These are phyloP conservation scores for Idaea aversata DNA, from an alignment of 2,888 invertebrate genomes.

Conservation along the genomic window DNA sequence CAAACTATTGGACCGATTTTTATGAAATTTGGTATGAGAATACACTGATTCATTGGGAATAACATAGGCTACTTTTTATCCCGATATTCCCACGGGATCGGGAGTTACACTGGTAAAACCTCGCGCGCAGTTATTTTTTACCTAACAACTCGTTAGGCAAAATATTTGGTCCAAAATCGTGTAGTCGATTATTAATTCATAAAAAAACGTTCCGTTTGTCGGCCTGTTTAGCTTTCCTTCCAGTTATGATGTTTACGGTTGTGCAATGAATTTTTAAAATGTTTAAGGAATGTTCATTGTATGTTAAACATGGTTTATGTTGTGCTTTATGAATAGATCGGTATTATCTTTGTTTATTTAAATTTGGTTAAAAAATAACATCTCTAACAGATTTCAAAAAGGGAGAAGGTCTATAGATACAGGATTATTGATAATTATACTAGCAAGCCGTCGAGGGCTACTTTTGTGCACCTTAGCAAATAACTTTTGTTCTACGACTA, in stretches of 20 bases:
- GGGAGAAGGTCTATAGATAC: background rate
- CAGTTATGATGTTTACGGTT: conserved; percentile 30
- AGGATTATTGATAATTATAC: no score
- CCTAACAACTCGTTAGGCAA: conserved; percentile 67
- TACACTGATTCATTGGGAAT: no score
- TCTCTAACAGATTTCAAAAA: background rate
- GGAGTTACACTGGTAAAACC: no score
- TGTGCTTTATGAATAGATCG: background rate
- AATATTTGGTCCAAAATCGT: conserved; percentile 72
- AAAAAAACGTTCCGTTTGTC: conserved; percentile 42
- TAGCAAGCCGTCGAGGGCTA: no score
- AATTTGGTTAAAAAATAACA: background rate
- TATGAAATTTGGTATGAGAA: no score
- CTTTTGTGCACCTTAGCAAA: no score
- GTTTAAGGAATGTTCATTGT: conserved; percentile 16
- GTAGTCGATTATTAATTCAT: conserved; percentile 75
- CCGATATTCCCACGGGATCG: no score
- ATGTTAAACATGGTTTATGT: conserved; percentile 1
- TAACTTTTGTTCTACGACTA: no score
- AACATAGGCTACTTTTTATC: no score
- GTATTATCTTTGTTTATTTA: background rate
- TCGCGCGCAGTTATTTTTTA: no score
- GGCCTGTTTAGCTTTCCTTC: conserved; percentile 32
- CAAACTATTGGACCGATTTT: no score
- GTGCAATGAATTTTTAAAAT: conserved; percentile 42